Percentiles rank a stretch among this genome's conserved stretches.
These are phyloP conservation scores for Apomyelois bistriatella DNA, from an alignment of 2,888 invertebrate species.

Conservation along the genomic window DNA sequence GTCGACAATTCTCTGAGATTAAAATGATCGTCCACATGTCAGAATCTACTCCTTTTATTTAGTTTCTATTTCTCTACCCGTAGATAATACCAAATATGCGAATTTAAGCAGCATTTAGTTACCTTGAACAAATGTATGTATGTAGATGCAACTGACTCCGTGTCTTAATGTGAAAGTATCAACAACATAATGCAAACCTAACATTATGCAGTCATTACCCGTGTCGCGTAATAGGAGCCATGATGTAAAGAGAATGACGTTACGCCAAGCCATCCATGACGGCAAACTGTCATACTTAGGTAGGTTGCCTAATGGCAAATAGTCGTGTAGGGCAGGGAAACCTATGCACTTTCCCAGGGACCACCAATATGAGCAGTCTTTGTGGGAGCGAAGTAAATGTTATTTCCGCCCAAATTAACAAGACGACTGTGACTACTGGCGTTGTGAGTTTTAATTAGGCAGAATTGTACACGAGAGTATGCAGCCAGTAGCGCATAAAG, in stretches of 20 bases:
- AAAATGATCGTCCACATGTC: no score
- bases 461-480: no score
- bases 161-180: conserved; percentile 5
- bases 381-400: no score
- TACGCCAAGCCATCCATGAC: background rate
- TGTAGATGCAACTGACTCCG: background rate
- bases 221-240: conserved; percentile 7
- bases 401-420: no score
- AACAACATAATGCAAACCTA: background rate
- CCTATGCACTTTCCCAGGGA: background rate
- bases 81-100: no score
- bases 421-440: no score
- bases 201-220: conserved; percentile 6
- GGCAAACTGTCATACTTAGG: conserved; percentile 1
- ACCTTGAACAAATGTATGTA: background rate
- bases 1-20: no score
- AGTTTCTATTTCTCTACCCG: no score
- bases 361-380: background rate
- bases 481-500: no score
- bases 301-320: conserved; percentile 4
- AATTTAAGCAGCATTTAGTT: background rate
- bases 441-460: no score
- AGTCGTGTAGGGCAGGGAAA: background rate
- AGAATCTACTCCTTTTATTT: no score
- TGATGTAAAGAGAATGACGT: conserved; percentile 8